Conservation (phyloP, 2,888 invertebrate genomes). For the Stramonita haemastoma region DNA sequence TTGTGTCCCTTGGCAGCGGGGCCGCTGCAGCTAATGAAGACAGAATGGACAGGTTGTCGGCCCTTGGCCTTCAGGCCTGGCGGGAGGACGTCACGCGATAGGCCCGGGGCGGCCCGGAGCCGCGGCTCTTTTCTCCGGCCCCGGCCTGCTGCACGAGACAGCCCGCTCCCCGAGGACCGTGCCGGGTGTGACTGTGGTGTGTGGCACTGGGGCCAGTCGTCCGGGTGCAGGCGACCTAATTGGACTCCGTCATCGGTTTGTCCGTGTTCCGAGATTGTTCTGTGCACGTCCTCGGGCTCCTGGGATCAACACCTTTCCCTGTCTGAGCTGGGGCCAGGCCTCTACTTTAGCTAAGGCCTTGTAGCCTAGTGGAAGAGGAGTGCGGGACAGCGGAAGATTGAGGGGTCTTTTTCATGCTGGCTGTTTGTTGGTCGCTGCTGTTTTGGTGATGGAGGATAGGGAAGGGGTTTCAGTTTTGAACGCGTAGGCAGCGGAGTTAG, state of each 20-base stretch:
- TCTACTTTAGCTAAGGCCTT: too few species aligned
- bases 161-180: not conserved
- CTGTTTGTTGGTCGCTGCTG: too few species aligned
- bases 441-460: too few species aligned
- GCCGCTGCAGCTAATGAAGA: conserved; percentile 37
- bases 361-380: too few species aligned
- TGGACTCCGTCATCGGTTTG: conserved; percentile 21
- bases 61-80: conserved; percentile 22
- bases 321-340: too few species aligned
- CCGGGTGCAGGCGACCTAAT: conserved; percentile 25
- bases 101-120: conserved; percentile 15
- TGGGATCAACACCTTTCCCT: too few species aligned
- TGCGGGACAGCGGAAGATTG: too few species aligned
- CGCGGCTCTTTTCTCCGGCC: not conserved
- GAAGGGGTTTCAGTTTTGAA: too few species aligned
- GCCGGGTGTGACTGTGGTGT: conserved; percentile 1
- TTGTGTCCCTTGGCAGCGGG: conserved; percentile 35
- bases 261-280: conserved; percentile 11
- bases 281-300: not conserved
- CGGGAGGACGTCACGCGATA: conserved; percentile 31
- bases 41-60: conserved; percentile 39
- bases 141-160: not conserved
- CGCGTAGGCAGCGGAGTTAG: too few species aligned
- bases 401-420: too few species aligned
- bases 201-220: not conserved